phyloP scores from a whole-genome alignment of 2,113 vertebrate species.

The Pristiophorus japonicus region DNA sequence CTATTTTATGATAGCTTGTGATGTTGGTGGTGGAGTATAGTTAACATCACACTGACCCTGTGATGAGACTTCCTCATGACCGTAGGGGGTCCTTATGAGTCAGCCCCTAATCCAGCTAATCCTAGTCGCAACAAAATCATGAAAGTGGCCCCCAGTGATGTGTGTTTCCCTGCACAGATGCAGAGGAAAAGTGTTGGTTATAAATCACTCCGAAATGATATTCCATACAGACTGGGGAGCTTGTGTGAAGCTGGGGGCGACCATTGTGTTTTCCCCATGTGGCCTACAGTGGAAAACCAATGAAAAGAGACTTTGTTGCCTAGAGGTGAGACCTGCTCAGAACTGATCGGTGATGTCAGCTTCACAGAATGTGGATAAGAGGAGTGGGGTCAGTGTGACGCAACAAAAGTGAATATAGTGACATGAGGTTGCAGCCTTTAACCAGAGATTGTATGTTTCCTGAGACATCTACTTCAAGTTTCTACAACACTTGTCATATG shows the following conservation, averaged over 20 bases:
- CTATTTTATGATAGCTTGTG: slow-evolving; percentile 49
- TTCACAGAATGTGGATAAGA: slow-evolving; percentile 50
- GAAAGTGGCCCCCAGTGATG: slow-evolving; percentile 63
- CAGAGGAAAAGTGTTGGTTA: slow-evolving; percentile 44
- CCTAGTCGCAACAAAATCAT: slow-evolving; percentile 68
- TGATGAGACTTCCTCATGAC: slow-evolving; percentile 68
- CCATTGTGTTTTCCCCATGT: slow-evolving; percentile 46
- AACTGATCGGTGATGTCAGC: slow-evolving; percentile 51
- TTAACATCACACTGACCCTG: slow-evolving; percentile 65
- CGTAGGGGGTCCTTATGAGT: slow-evolving; percentile 71
- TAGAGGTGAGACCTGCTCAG: slow-evolving; percentile 51
- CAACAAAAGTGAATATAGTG: slow-evolving; percentile 12
- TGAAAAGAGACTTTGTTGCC: slow-evolving; percentile 48
- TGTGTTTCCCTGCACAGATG: slow-evolving; percentile 53
- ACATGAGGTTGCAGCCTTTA: not conserved
- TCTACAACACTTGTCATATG: not conserved
- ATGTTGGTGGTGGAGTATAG: slow-evolving; percentile 62
- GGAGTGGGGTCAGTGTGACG: not conserved
- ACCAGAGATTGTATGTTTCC: not conserved
- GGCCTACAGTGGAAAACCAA: slow-evolving; percentile 51
- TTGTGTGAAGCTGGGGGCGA: slow-evolving; percentile 44
- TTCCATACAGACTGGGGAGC: slow-evolving; percentile 41
- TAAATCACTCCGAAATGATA: slow-evolving; percentile 42
- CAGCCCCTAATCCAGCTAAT: slow-evolving; percentile 71
- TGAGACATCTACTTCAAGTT: not conserved